Evolutionary conservation across 1,140 invertebrate species (phyloP), one percentile per base, ranked within the genome.

Genomic region (Drosophila truncata): DNA sequence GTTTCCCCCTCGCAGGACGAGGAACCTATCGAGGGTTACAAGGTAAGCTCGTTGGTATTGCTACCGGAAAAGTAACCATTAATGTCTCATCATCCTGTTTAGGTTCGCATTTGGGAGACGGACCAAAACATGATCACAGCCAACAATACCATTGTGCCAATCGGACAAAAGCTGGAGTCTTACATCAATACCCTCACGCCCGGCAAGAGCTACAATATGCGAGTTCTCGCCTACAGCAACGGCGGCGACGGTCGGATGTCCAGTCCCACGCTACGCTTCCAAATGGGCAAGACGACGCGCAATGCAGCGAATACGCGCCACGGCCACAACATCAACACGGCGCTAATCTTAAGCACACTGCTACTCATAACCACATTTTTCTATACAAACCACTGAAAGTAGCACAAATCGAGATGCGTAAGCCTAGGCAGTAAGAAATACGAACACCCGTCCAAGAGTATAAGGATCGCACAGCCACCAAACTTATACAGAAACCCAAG

Each of bases 231-330:
- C 0, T 99, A 95, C 93, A 99, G 98, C 27, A 96, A 97, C 77
- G 98, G 98, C 29, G 98, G 98, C 1, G 98, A 99, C 92, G 98
- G 98, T 0, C 95, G 98, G 58, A 99, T 99, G 97, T 99, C 98
- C 49, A 99, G 98, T 71, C 98, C 98, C 1, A 95, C 96, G 4
- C 94, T 96, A 75, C 95, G 95, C 76, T 98, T 99, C 93, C 96
- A 97, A 94, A 97, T 97, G 96, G 97, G 97, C 92, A 94, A 94
- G 59, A 92, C 91, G 3, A 92, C 91, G 33, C 84, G 91, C 9
- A 92, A 92, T 62, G 74, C 85, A 8, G 91, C 84, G 3, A 83
- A 72, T 42, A 71, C 75, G 2, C 84, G 80, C n/a, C 73, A 92
- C 23, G 66, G 57, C 27, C 77, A 78, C 60, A 92, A 90, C 41